phyloP scores from a whole-genome alignment of 2,797 vertebrate species.

The Onychomys leucogaster region DNA sequence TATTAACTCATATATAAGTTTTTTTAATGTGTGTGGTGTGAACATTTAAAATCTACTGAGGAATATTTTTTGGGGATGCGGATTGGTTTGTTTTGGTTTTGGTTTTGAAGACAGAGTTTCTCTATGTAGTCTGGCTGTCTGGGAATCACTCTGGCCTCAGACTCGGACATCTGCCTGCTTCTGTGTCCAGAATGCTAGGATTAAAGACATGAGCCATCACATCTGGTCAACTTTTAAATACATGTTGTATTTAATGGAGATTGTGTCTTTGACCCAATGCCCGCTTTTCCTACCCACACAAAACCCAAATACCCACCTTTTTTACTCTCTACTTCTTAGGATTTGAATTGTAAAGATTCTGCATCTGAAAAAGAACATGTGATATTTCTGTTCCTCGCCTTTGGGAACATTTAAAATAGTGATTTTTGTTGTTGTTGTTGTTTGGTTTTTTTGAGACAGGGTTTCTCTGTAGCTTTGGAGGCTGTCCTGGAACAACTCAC shows the following conservation, averaged over 20 bases:
- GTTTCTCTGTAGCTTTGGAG: no score
- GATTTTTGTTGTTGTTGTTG: no score
- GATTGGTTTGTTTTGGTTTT: neutral
- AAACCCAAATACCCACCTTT: neutral
- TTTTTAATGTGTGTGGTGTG: neutral
- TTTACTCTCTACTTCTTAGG: neutral
- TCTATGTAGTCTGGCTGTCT: neutral
- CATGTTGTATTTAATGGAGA: neutral
- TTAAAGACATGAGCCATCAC: neutral
- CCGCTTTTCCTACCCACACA: neutral
- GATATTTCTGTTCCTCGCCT: neutral
- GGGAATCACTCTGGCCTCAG: neutral
- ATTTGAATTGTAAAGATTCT: neutral
- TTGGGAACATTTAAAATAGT: slow-evolving; percentile 25
- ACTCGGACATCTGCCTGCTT: neutral
- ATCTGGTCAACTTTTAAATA: neutral
- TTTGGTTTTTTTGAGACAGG: no score
- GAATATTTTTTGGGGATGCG: neutral
- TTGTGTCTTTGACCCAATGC: neutral
- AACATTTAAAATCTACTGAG: neutral
- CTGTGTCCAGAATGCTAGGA: neutral
- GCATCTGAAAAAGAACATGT: neutral
- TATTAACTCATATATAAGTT: neutral
- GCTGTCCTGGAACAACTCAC: no score
- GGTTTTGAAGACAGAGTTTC: neutral